Evolutionary conservation across 2,888 invertebrate species (phyloP), one percentile per base, ranked within the genome.

Genomic region (Drosophila mimetica): DNA sequence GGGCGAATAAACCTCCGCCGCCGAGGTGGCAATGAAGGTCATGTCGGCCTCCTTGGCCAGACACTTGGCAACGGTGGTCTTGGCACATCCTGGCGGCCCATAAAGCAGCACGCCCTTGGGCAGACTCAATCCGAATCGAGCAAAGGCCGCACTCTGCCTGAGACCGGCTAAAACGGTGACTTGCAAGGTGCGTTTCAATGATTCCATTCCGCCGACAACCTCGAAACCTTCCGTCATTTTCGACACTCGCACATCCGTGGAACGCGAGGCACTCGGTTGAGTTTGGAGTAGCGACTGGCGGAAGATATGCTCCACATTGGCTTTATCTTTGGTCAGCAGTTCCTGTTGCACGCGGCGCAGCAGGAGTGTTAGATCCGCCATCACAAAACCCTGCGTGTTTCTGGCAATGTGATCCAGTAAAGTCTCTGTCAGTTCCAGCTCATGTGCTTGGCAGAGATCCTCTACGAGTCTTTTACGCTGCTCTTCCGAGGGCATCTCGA

Each of bases 61-160:
- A 14, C 94, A 94, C 76, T 93, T 92, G 3, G 93, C 94, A 50
- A 94, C 89, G 5, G 93, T 93, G 0, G 94, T 94, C 90, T 95
- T 94, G n/a, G 94, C 94, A 90, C 94, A 94, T 1, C 94, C 94
- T 1, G 94, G 94, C 5, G 94, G 94, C 0, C 94, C 94, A 88
- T 94, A 94, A 8, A 95, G 89, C 42, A 95, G 88, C 32, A 94
- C 91, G 25, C 94, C 93, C 86, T 93, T 93, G 1, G 94, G 93
- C 58, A 93, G 91, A 28, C 92, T 92, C 36, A 95, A 90, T 6
- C 93, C 94, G 77, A 95, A 92, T 36, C 93, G 89, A 8, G 89
- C 77, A 86, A 94, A 94, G 0, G 93, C 92, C 25, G 92, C 92
- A 0, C 93, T 92, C 71, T 94, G 92, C 66, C 91, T 91, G 13